Percentiles rank a stretch among this genome's conserved stretches.
These are phyloP conservation scores for Pseudochromis fuscus DNA, from an alignment of 2,797 vertebrate species.

Conservation along the genomic window DNA sequence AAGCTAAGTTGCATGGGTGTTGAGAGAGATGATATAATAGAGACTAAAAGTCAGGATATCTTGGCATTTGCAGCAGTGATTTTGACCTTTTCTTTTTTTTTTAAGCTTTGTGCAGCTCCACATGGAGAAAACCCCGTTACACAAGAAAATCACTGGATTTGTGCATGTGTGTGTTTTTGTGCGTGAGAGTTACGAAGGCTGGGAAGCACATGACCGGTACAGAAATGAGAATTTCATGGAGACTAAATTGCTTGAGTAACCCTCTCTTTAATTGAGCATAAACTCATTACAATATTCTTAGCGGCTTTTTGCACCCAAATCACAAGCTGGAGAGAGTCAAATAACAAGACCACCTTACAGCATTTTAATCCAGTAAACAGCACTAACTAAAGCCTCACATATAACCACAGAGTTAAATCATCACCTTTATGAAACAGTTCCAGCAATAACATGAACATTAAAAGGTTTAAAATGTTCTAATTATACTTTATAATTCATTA, in stretches of 20 bases:
- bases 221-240: background rate
- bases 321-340: background rate
- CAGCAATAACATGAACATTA: background rate
- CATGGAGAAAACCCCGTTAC: background rate
- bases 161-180: background rate
- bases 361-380: background rate
- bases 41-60: background rate
- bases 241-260: background rate
- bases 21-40: background rate
- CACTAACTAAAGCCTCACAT: slow-evolving; percentile 2
- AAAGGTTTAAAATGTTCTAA: background rate
- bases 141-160: slow-evolving; percentile 1
- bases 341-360: background rate
- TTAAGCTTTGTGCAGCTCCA: background rate
- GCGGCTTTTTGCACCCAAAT: slow-evolving; percentile 1
- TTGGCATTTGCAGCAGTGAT: background rate
- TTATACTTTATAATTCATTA: background rate
- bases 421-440: background rate
- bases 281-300: background rate
- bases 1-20: slow-evolving; percentile 3
- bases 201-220: background rate
- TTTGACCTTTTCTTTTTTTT: background rate
- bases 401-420: background rate
- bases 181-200: background rate
- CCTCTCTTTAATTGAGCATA: background rate